Evolutionary conservation across 1,140 invertebrate genomes (phyloP).

Genomic region (Aphidius gifuensis): DNA sequence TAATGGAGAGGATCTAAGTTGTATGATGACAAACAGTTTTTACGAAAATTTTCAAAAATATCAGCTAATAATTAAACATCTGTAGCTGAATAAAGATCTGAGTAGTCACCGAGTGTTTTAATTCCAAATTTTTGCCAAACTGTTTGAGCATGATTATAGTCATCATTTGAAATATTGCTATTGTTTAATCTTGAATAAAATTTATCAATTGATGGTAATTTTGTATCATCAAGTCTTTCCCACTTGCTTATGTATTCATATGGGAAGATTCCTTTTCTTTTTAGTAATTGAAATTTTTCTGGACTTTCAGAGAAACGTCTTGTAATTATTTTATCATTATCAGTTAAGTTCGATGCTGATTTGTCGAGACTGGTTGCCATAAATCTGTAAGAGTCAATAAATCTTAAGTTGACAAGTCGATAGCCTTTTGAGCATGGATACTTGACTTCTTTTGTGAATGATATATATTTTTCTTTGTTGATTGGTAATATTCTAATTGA

Average conservation of each 20-base stretch:
- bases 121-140: neutral
- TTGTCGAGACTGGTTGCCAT: too few species aligned
- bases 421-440: too few species aligned
- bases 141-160: neutral
- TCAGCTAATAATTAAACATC: neutral
- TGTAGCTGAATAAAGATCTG: neutral
- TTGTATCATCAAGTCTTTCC: conserved; percentile 31
- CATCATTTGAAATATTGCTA: neutral
- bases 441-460: too few species aligned
- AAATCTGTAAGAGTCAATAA: too few species aligned
- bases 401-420: too few species aligned
- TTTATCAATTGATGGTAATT: conserved; percentile 34
- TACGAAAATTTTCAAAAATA: neutral
- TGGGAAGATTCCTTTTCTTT: conserved; percentile 22
- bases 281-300: conserved; percentile 9
- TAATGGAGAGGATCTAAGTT: neutral
- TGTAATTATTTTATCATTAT: too few species aligned
- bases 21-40: neutral
- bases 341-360: too few species aligned
- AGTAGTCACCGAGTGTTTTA: neutral
- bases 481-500: too few species aligned
- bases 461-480: too few species aligned
- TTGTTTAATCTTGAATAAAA: neutral
- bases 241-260: conserved; percentile 38
- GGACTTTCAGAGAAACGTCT: too few species aligned